Evolutionary conservation across 2,113 vertebrate species (phyloP).

Genomic region (Prunella fulvescens): DNA sequence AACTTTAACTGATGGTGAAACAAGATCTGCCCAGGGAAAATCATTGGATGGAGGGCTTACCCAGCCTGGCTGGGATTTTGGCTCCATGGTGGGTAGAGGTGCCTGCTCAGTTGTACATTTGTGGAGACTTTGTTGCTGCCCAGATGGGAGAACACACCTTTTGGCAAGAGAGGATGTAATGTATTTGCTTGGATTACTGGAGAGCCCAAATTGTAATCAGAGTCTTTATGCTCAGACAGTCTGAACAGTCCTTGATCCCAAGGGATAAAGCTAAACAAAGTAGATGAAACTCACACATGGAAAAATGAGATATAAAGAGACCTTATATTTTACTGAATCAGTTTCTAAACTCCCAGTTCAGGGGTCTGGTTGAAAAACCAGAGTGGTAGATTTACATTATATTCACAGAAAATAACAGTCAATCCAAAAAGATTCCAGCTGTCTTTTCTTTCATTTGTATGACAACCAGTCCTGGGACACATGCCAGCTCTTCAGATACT

Average conservation of each 20-base stretch:
- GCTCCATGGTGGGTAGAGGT: not conserved
- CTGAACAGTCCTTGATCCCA: not conserved
- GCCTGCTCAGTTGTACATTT: not conserved
- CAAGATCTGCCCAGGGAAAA: not conserved
- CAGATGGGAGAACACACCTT: not conserved
- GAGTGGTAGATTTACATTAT: not conserved
- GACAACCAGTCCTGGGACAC: slow-evolving; percentile 59
- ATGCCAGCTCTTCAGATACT: slow-evolving; percentile 54
- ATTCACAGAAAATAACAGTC: slow-evolving; percentile 39
- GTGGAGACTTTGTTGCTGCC: not conserved
- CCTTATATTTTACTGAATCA: not conserved
- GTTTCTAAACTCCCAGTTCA: slow-evolving; percentile 13
- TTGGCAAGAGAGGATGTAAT: not conserved
- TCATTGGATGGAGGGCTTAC: not conserved
- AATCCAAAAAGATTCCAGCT: slow-evolving; percentile 39
- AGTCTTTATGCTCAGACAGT: not conserved
- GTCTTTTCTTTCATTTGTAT: slow-evolving; percentile 15
- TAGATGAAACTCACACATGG: not conserved
- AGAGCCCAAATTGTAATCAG: not conserved
- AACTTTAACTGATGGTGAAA: slow-evolving; percentile 2
- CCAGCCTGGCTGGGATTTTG: not conserved
- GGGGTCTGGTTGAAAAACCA: not conserved
- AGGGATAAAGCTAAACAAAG: slow-evolving; percentile 1
- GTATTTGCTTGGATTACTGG: not conserved
- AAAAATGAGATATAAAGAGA: not conserved